Percentiles rank a stretch among this genome's conserved stretches.
phyloP scores from a whole-genome alignment of 2,888 invertebrate species.

The Epirrhoe alternata region DNA sequence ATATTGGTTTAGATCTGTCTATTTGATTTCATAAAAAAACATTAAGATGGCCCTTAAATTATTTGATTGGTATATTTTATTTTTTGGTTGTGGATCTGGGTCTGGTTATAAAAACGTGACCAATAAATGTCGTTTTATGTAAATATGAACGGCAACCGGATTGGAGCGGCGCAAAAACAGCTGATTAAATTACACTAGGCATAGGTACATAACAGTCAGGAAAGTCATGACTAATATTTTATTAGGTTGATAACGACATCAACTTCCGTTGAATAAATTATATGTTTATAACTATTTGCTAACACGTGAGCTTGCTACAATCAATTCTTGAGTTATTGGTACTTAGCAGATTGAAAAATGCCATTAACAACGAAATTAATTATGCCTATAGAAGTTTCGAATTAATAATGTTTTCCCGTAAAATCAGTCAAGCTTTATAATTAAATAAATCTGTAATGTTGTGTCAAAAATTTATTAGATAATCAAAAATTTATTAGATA shows the following conservation, averaged over 20 bases:
- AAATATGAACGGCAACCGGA: slow-evolving; percentile 15
- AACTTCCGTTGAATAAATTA: slow-evolving; percentile 7
- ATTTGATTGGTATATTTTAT: slow-evolving; percentile 1
- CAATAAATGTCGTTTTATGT: slow-evolving; percentile 14
- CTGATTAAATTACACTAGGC: slow-evolving; percentile 1
- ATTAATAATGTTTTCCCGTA: background rate
- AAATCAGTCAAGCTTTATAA: too few species aligned
- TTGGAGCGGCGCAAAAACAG: slow-evolving; percentile 11
- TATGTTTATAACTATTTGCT: background rate
- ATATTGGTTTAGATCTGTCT: background rate
- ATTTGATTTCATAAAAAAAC: background rate
- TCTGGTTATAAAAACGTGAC: slow-evolving; percentile 4
- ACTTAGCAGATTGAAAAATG: background rate
- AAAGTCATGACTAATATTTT: slow-evolving; percentile 12
- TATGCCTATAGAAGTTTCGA: background rate
- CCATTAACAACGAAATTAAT: background rate
- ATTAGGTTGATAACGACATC: slow-evolving; percentile 11
- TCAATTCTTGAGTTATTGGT: background rate
- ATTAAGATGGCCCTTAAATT: background rate
- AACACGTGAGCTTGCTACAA: slow-evolving; percentile 1
- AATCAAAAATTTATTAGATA: too few species aligned
- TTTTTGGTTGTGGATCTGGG: slow-evolving; percentile 16
- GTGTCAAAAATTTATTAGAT: too few species aligned
- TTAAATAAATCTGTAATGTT: too few species aligned
- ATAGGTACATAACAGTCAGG: slow-evolving; percentile 5